These are phyloP conservation scores for Nematostella vectensis DNA, from an alignment of 92 coral and sea anemone genomes.

Conservation along the genomic window DNA sequence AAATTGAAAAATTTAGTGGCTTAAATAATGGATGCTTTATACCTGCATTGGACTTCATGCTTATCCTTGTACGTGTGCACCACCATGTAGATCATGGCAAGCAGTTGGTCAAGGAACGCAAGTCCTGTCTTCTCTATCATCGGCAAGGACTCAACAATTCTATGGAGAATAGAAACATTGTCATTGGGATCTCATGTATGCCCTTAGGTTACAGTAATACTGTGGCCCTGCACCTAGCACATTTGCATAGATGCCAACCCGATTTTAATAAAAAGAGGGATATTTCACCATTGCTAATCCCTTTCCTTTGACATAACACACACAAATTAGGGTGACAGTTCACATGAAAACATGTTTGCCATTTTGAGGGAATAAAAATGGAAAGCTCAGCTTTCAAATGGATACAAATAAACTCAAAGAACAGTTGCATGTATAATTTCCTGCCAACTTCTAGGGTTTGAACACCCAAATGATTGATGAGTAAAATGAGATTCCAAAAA, in stretches of 20 bases:
- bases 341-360: too few relatives aligned
- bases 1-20: background rate
- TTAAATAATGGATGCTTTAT: background rate
- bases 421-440: too few relatives aligned
- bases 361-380: too few relatives aligned
- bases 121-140: constrained; percentile 77
- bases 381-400: too few relatives aligned
- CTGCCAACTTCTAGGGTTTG: too few relatives aligned
- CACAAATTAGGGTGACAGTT: too few relatives aligned
- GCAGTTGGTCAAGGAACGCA: constrained; percentile 51
- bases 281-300: too few relatives aligned
- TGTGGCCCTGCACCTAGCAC: constrained; percentile 2
- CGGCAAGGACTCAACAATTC: constrained; percentile 53
- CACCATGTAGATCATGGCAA: constrained; percentile 62
- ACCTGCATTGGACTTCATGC: constrained; percentile 51
- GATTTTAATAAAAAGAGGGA: background rate
- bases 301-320: too few relatives aligned
- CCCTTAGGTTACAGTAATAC: background rate
- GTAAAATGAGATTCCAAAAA: too few relatives aligned
- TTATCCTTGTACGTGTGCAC: constrained; percentile 79
- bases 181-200: background rate
- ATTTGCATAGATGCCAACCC: too few relatives aligned
- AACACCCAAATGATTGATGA: too few relatives aligned
- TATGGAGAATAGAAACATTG: constrained; percentile 9
- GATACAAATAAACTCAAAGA: too few relatives aligned